These are phyloP conservation scores for Nothoprocta perdicaria DNA, from an alignment of 2,113 vertebrate genomes.

Conservation along the genomic window DNA sequence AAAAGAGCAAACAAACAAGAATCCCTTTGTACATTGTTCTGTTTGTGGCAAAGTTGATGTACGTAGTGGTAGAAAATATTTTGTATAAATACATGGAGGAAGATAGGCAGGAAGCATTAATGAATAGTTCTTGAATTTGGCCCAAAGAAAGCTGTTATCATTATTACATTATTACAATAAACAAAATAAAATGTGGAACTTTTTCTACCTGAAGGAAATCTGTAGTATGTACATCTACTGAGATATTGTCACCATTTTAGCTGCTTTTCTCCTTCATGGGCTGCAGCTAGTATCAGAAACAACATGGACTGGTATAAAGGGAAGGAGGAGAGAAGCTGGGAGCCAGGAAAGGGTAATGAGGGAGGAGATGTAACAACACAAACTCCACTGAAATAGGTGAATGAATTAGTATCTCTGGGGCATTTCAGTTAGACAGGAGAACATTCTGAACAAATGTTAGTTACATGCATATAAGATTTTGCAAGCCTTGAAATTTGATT, in stretches of 20 bases:
- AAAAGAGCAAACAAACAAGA: neutral
- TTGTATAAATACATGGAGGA: neutral
- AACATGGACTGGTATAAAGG: rapidly evolving
- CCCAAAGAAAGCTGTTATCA: neutral
- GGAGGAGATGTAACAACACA: neutral
- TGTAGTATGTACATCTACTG: neutral
- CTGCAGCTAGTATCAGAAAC: rapidly evolving
- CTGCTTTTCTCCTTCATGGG: neutral
- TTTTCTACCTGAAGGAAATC: neutral
- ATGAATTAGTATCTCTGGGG: neutral
- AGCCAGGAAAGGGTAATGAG: neutral
- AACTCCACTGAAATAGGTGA: neutral
- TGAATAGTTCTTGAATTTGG: neutral
- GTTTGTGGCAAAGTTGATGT: neutral
- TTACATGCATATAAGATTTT: neutral
- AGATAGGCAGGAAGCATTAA: neutral
- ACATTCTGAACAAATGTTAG: neutral
- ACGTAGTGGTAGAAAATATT: neutral
- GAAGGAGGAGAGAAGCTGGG: neutral
- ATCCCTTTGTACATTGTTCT: neutral
- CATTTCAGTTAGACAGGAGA: neutral
- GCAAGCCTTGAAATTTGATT: neutral
- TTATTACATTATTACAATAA: neutral
- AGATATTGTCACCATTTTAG: neutral
- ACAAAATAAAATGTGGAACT: neutral